phyloP scores from a whole-genome alignment of 1,140 invertebrate genomes.

The Aphis gossypii region DNA sequence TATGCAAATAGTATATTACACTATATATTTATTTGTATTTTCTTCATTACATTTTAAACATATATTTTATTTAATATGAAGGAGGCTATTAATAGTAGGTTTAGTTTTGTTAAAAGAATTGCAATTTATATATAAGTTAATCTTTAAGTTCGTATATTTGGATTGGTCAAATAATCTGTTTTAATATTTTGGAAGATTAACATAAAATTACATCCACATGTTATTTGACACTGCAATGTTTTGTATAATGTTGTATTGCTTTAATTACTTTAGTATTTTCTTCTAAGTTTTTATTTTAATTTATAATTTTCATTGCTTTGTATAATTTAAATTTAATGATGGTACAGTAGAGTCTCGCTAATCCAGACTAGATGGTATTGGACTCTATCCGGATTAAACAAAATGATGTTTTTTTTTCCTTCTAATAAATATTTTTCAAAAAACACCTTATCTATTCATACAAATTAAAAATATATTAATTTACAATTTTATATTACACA shows the following conservation, averaged over 20 bases:
- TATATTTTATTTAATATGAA: slow-evolving; percentile 20
- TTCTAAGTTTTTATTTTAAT: not conserved
- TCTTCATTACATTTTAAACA: not conserved
- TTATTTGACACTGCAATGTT: not conserved
- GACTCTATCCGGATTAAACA: too few relatives aligned
- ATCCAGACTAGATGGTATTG: too few relatives aligned
- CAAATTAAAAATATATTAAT: too few relatives aligned
- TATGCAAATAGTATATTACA: not conserved
- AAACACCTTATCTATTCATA: too few relatives aligned
- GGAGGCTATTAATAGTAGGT: not conserved
- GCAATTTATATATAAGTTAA: not conserved
- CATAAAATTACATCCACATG: not conserved
- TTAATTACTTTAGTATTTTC: not conserved
- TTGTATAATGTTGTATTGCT: not conserved
- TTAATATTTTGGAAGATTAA: not conserved
- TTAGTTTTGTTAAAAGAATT: not conserved
- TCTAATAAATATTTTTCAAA: too few relatives aligned
- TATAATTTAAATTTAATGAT: not conserved
- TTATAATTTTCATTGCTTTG: not conserved
- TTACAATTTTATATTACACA: too few relatives aligned
- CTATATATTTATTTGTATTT: not conserved
- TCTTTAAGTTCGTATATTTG: not conserved
- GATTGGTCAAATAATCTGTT: not conserved
- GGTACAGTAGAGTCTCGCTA: too few relatives aligned
- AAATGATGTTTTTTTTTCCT: too few relatives aligned